phyloP scores from a whole-genome alignment of 1,140 invertebrate genomes.

The Pinna nobilis region DNA sequence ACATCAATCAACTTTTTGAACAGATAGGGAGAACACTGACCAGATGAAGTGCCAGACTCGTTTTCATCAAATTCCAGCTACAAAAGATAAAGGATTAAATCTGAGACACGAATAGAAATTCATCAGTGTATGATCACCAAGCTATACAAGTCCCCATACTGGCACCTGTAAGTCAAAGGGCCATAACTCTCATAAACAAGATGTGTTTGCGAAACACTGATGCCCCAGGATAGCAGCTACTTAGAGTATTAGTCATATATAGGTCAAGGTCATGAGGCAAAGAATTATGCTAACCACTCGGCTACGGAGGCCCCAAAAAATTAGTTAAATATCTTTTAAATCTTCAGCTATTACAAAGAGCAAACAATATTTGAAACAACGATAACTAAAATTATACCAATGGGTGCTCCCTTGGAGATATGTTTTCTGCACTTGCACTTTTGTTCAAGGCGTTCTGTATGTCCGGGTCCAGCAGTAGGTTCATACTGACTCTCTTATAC shows the following conservation, averaged over 20 bases:
- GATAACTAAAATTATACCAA: constrained; percentile 25
- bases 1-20: neutral
- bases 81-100: too few relatives aligned
- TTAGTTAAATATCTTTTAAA: neutral
- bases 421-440: constrained; percentile 53
- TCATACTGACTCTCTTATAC: constrained; percentile 51
- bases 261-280: neutral
- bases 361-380: constrained; percentile 8
- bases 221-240: neutral
- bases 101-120: neutral
- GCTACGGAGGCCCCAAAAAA: neutral
- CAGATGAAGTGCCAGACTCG: neutral
- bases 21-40: neutral
- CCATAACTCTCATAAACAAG: neutral
- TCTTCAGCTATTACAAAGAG: neutral
- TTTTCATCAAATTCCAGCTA: too few relatives aligned
- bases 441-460: constrained; percentile 53
- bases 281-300: neutral
- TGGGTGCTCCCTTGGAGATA: constrained; percentile 4
- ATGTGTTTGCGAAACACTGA: neutral
- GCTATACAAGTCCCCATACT: neutral
- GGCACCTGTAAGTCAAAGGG: neutral
- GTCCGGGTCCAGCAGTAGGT: constrained; percentile 49
- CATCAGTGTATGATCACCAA: neutral
- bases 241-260: neutral